These are phyloP conservation scores for Leucopternis melanops DNA, from an alignment of 2,113 vertebrate species.

Conservation along the genomic window DNA sequence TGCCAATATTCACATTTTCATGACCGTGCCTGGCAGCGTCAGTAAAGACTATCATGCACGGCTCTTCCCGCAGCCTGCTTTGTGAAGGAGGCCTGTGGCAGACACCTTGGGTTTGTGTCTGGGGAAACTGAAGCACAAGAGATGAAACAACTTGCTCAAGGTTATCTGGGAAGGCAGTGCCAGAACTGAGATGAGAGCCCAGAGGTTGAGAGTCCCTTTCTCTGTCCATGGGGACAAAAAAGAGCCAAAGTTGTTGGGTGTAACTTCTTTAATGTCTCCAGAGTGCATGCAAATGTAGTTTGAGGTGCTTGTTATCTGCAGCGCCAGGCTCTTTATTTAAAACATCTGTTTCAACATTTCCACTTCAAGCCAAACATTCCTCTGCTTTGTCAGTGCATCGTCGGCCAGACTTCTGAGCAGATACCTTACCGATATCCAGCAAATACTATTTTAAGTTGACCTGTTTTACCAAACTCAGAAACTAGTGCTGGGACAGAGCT, in stretches of 20 bases:
- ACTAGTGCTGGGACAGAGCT: neutral
- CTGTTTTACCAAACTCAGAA: neutral
- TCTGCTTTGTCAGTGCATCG: neutral
- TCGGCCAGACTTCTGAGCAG: neutral
- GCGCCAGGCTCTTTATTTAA: neutral
- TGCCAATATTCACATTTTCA: neutral
- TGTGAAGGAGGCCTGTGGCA: neutral
- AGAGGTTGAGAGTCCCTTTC: neutral
- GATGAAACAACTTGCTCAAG: neutral
- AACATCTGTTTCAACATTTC: neutral
- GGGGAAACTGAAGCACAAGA: neutral
- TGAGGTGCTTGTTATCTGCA: rapidly evolving
- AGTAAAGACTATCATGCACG: neutral
- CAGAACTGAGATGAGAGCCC: neutral
- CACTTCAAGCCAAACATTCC: neutral
- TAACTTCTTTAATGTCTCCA: neutral
- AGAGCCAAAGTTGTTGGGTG: neutral
- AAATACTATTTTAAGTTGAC: neutral
- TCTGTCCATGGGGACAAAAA: neutral
- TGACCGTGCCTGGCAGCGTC: rapidly evolving
- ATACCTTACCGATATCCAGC: neutral
- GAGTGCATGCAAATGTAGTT: neutral
- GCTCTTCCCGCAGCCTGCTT: neutral
- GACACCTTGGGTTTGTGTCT: neutral
- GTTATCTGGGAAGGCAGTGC: neutral